phyloP scores from a whole-genome alignment of 2,888 invertebrate genomes.

The Minunthozetes semirufus region DNA sequence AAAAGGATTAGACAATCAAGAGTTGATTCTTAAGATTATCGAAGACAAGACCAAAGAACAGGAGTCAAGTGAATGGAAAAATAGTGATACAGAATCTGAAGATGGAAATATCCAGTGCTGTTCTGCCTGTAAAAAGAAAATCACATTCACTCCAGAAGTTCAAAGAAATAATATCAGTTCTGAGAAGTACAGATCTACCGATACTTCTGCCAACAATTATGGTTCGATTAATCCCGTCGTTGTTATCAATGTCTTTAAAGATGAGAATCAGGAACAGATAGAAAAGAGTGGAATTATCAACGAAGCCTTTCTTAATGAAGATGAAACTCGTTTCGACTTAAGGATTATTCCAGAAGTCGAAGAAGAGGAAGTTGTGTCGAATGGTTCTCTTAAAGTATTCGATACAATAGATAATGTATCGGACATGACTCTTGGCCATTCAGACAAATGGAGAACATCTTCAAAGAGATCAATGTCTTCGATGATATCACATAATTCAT shows the following conservation, averaged over 20 bases:
- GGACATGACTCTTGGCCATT: neutral
- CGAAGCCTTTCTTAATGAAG: conserved; percentile 12
- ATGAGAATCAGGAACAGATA: neutral
- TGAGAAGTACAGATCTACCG: neutral
- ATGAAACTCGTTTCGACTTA: conserved; percentile 1
- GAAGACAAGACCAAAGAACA: neutral
- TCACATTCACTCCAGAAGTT: neutral
- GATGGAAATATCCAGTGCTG: neutral
- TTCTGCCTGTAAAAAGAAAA: neutral
- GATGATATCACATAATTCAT: neutral
- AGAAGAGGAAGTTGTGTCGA: neutral
- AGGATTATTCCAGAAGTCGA: conserved; percentile 14
- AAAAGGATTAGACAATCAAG: neutral
- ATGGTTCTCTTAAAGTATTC: neutral
- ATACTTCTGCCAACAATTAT: neutral
- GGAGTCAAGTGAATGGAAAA: neutral
- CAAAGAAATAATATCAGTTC: neutral
- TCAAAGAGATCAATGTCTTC: conserved; percentile 17
- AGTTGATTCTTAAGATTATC: neutral
- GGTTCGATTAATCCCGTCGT: conserved; percentile 19
- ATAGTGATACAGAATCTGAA: neutral
- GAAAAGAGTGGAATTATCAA: conserved; percentile 3
- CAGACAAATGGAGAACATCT: neutral
- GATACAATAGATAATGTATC: neutral
- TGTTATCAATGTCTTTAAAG: conserved; percentile 5